Conservation (phyloP, 1,140 invertebrate species). For the Cepaea nemoralis region DNA sequence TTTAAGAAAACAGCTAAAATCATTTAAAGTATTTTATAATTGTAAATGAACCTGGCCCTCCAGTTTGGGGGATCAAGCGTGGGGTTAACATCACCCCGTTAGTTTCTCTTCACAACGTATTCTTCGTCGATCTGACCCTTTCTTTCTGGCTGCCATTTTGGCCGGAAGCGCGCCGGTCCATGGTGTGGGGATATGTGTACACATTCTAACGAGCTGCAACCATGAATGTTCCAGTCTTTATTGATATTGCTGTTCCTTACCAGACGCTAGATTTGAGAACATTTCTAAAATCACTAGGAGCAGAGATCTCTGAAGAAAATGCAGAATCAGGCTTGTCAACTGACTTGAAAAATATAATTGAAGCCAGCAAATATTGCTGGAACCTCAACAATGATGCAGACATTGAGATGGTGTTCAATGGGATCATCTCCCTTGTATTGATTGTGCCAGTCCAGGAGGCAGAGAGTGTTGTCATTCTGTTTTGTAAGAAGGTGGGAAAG, state of each 20-base stretch:
- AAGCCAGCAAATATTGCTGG: conserved; percentile 92
- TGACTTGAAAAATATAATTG: conserved; percentile 94
- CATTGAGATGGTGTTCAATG: conserved; percentile 76
- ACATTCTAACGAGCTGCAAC: no score
- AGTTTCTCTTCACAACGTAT: no score
- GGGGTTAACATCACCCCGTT: no score
- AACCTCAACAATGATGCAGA: conserved; percentile 74
- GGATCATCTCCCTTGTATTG: conserved; percentile 92
- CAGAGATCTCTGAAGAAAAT: conserved; percentile 90
- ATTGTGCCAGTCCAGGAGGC: conserved; percentile 87
- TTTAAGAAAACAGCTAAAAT: no score
- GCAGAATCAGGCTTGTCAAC: conserved; percentile 88
- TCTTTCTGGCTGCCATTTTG: no score
- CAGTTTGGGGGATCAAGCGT: no score
- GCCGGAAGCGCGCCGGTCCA: no score
- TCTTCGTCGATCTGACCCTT: no score
- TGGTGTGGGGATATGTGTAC: no score
- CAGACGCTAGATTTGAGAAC: conserved; percentile 89
- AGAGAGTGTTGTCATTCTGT: conserved; percentile 90
- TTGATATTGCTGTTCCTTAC: conserved; percentile 69
- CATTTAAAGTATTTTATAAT: no score
- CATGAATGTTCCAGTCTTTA: conserved; percentile 67
- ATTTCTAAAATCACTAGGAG: conserved; percentile 91
- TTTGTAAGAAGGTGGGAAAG: conserved; percentile 94
- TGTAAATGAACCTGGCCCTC: no score